Conservation (phyloP, 1,140 invertebrate species). For the Ceratina japonica region DNA sequence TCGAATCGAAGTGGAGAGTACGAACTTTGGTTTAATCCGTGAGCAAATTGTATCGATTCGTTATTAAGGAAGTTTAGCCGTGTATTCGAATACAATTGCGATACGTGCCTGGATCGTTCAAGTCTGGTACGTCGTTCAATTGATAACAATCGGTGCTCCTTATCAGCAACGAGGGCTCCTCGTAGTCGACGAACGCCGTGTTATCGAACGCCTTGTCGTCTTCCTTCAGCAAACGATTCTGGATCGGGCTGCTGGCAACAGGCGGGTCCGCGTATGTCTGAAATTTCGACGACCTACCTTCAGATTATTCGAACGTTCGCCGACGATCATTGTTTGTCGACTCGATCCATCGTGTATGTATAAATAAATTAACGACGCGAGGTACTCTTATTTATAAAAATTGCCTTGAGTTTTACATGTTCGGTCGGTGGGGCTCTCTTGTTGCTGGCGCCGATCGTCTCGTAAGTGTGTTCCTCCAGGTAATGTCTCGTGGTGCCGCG, state of each 20-base stretch:
- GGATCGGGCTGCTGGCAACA: constrained; percentile 60
- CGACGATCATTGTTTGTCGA: background rate
- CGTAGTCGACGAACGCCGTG: constrained; percentile 87
- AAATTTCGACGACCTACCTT: constrained; percentile 45
- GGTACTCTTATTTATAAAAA: constrained; percentile 60
- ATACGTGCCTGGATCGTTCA: constrained; percentile 69
- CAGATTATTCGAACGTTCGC: constrained; percentile 34
- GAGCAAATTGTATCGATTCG: too few species aligned
- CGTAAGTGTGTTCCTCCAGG: constrained; percentile 86
- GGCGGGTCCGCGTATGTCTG: constrained; percentile 75
- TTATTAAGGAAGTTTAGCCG: too few species aligned
- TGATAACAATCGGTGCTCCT: constrained; percentile 85
- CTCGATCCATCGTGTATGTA: background rate
- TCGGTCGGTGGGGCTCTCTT: constrained; percentile 70
- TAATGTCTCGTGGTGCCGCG: constrained; percentile 84
- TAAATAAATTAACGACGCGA: constrained; percentile 43
- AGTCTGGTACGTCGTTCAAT: constrained; percentile 80
- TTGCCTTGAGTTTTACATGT: constrained; percentile 78
- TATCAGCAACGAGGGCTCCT: constrained; percentile 83
- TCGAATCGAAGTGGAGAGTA: background rate
- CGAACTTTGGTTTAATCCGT: too few species aligned
- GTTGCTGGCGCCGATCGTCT: constrained; percentile 84
- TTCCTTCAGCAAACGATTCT: constrained; percentile 62
- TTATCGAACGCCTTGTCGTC: constrained; percentile 83
- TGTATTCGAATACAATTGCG: too few species aligned